Percentiles rank a stretch among this genome's conserved stretches.
phyloP scores from a whole-genome alignment of 2,888 invertebrate genomes.

The Mesochorus sp. region DNA sequence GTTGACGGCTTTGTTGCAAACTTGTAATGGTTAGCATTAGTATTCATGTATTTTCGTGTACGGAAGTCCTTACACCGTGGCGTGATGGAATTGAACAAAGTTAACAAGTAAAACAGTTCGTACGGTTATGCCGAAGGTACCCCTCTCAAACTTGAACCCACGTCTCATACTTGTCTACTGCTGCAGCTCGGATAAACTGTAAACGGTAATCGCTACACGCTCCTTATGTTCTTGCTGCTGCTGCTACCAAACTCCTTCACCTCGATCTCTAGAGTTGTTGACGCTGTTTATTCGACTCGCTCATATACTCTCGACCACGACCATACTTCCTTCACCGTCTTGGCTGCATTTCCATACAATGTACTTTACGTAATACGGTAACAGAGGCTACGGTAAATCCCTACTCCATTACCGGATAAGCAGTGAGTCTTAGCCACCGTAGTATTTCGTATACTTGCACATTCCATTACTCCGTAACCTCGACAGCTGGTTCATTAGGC shows the following conservation, averaged over 20 bases:
- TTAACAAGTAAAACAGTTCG: not conserved
- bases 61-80: too few relatives aligned
- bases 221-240: conserved; percentile 6
- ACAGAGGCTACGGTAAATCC: conserved; percentile 33
- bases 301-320: not conserved
- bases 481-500: not conserved
- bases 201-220: conserved; percentile 21
- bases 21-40: too few relatives aligned
- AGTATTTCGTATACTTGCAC: conserved; percentile 20
- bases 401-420: conserved; percentile 48
- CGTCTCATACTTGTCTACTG: not conserved
- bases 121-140: not conserved
- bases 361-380: not conserved
- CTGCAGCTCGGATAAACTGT: conserved; percentile 19
- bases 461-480: conserved; percentile 7
- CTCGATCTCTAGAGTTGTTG: conserved; percentile 9
- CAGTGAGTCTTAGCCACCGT: conserved; percentile 9
- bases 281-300: not conserved
- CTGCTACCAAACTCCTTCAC: not conserved
- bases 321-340: conserved; percentile 25
- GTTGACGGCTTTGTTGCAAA: too few relatives aligned
- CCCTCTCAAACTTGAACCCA: not conserved
- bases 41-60: too few relatives aligned
- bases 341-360: conserved; percentile 1
- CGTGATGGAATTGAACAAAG: too few relatives aligned